Evolutionary conservation across 2,797 vertebrate genomes (phyloP), one percentile per base, ranked within the genome.

Genomic region (Glossophaga mutica): DNA sequence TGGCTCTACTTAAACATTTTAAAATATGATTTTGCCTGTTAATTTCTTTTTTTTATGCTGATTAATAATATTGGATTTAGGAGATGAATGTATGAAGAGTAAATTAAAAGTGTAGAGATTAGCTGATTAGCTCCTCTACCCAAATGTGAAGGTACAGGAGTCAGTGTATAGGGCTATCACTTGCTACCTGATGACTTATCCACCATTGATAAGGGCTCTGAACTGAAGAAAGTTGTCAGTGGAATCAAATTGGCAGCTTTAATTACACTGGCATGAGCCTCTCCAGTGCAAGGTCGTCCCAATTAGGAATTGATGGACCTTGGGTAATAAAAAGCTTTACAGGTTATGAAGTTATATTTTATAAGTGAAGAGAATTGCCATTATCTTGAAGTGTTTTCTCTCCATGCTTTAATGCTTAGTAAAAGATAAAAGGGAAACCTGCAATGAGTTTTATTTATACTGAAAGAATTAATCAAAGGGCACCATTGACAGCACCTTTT

Each of bases 261-360:
- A 98, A 97, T 98, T 98, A 97, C 89, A 68, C 82, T 83, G 91
- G 90, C 89, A 67, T 73, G 74, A 97, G 89, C 94, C 37, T 95
- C 48, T 96, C 42, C 26, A 42, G 42, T 96, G 86, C 85, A 96
- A 98, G 59, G 59, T 73, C 67, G 77, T 90, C 65, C 90, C 81
- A 85, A 94, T 98, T 97, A 96, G 95, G 95, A 97, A 97, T 44
- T 96, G 97, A 98, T 97, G 97, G 96, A 94, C 79, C 74, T 83
- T 95, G 74, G 91, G 88, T 98, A 98, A 97, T 98, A 95, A 97
- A 98, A 97, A 98, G 55, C 84, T 96, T 95, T 95, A 82, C 82
- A 97, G 94, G 91, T 98, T 98, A 97, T 87, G 96, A 96, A 97
- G 50, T 97, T 9, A 9, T 96, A 92, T 96, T 97, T 90, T 83